Conservation (phyloP, 1,140 invertebrate species). For the Diorhabda sublineata region DNA sequence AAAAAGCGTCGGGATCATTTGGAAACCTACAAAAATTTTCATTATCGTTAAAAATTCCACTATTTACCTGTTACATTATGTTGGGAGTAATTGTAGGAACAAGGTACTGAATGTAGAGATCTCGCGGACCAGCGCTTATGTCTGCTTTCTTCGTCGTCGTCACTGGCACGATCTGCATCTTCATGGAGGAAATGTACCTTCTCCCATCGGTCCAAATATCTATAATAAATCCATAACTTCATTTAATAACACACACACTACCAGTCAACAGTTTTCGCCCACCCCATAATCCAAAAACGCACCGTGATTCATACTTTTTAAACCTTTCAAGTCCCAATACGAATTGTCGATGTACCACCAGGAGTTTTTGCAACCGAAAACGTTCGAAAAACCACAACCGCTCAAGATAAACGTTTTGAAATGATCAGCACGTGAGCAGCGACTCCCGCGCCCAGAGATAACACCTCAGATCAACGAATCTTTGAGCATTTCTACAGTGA, state of each 20-base stretch:
- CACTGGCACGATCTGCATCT: conserved; percentile 68
- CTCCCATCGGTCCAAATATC: conserved; percentile 79
- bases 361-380: too few species aligned
- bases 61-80: conserved; percentile 70
- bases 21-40: too few species aligned
- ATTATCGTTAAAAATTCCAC: too few species aligned
- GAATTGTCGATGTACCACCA: not conserved
- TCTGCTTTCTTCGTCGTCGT: conserved; percentile 71
- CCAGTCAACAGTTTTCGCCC: not conserved
- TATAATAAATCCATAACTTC: conserved; percentile 45
- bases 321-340: not conserved
- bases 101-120: conserved; percentile 67
- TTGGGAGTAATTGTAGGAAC: conserved; percentile 77
- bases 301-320: not conserved
- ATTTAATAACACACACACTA: too few species aligned
- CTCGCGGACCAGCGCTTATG: conserved; percentile 65
- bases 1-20: too few species aligned
- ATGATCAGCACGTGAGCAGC: too few species aligned
- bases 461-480: too few species aligned
- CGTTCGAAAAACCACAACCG: too few species aligned
- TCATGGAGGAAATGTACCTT: conserved; percentile 81
- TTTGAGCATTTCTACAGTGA: too few species aligned
- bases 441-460: too few species aligned
- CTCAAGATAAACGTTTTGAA: too few species aligned
- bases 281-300: not conserved